Percentiles rank a stretch among this genome's conserved stretches.
Conservation (phyloP, 2,797 vertebrate genomes). For the Liparis tanakae region DNA sequence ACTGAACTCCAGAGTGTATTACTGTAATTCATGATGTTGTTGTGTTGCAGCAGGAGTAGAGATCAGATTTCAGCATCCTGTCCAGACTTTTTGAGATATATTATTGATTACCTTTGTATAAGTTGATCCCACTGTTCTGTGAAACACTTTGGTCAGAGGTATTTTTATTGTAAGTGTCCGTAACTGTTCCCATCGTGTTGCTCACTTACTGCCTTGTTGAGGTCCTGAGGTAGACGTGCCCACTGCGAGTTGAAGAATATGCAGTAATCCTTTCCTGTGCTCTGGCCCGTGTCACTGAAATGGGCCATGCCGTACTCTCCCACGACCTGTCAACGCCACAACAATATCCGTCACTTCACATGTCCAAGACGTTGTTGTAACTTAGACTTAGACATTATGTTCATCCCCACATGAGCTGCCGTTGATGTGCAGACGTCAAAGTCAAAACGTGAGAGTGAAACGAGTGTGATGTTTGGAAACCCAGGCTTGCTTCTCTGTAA, state of each 20-base stretch:
- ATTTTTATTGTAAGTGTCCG: neutral
- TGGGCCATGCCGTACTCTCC: slow-evolving; percentile 94
- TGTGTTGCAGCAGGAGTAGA: neutral
- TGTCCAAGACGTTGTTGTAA: neutral
- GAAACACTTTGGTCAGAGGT: neutral
- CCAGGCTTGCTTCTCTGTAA: neutral
- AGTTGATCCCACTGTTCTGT: neutral
- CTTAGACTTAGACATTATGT: neutral
- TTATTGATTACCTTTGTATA: neutral
- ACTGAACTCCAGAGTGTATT: neutral
- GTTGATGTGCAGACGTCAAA: too few species aligned
- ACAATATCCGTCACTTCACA: neutral
- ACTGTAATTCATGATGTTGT: slow-evolving; percentile 3
- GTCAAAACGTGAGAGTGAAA: neutral
- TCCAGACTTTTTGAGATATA: neutral
- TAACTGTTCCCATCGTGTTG: too few species aligned
- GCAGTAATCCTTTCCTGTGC: slow-evolving; percentile 94
- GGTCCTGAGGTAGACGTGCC: slow-evolving; percentile 94
- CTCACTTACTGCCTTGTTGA: slow-evolving; percentile 92
- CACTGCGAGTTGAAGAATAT: slow-evolving; percentile 96
- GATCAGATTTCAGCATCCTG: slow-evolving; percentile 30
- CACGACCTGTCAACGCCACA: slow-evolving; percentile 80
- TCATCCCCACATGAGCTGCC: neutral
- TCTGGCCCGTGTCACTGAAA: slow-evolving; percentile 85
- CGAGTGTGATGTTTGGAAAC: neutral